These are phyloP conservation scores for Protobothrops flavoviridis DNA, from an alignment of 2,113 vertebrate species.

Conservation along the genomic window DNA sequence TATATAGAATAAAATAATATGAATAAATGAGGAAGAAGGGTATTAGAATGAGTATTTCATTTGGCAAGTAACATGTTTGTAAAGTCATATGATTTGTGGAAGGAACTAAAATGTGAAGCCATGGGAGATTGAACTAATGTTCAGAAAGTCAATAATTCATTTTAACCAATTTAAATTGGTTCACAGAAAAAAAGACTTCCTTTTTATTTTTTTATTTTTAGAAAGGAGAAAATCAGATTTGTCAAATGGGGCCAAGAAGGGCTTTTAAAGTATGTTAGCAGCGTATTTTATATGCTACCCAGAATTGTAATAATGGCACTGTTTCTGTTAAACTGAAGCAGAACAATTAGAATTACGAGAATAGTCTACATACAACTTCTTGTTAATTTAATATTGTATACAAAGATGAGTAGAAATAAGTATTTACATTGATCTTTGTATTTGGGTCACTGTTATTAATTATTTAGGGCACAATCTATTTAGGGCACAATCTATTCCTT, in stretches of 20 bases:
- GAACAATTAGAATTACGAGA: not conserved
- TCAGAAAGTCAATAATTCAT: slow-evolving; percentile 11
- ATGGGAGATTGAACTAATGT: not conserved
- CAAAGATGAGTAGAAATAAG: not conserved
- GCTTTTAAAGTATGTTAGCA: slow-evolving; percentile 13
- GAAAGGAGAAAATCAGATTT: slow-evolving; percentile 4
- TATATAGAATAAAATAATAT: not conserved
- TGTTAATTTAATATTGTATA: not conserved
- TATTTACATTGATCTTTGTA: not conserved
- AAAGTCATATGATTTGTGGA: not conserved
- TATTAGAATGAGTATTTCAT: rapidly evolving
- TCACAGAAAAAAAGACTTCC: slow-evolving; percentile 32
- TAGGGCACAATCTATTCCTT: not conserved
- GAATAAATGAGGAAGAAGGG: slow-evolving; percentile 22
- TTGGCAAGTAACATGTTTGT: slow-evolving; percentile 13
- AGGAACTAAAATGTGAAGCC: slow-evolving; percentile 5
- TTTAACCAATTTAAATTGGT: slow-evolving; percentile 2
- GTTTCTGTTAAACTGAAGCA: not conserved
- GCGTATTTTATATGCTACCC: not conserved
- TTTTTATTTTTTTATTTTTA: slow-evolving; percentile 47
- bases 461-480: too few relatives aligned
- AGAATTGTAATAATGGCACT: not conserved
- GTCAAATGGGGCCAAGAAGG: slow-evolving; percentile 4
- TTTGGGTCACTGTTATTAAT: not conserved
- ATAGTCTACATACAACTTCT: not conserved